phyloP scores from a whole-genome alignment of 2,113 vertebrate genomes.

The Capreolus pygargus region DNA sequence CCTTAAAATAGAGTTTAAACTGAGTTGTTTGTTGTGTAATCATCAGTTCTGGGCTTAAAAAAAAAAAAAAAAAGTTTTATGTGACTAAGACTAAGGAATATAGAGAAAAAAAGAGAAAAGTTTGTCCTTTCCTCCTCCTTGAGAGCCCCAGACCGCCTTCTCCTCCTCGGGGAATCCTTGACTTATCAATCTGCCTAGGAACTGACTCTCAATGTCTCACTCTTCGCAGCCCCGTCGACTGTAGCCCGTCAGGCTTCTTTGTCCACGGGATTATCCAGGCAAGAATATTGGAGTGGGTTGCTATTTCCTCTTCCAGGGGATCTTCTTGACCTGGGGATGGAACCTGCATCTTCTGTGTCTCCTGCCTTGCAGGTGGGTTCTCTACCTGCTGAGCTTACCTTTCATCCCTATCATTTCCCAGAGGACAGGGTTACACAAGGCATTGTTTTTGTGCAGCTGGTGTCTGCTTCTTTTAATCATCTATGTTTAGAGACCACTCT shows the following conservation, averaged over 20 bases:
- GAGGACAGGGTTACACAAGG: background rate
- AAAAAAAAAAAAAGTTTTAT: too few relatives aligned
- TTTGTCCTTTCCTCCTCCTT: too few relatives aligned
- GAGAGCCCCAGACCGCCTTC: too few relatives aligned
- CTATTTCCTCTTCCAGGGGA: background rate
- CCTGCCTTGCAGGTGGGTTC: background rate
- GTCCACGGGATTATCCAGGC: background rate
- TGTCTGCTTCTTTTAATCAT: background rate
- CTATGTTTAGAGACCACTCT: background rate
- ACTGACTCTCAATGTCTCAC: too few relatives aligned
- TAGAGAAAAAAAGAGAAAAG: too few relatives aligned
- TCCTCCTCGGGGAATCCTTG: too few relatives aligned
- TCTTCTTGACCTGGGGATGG: background rate
- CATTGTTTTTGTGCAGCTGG: fast-evolving
- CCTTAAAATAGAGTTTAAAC: too few relatives aligned
- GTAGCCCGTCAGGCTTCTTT: background rate
- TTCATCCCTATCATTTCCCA: background rate
- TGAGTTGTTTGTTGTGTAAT: too few relatives aligned
- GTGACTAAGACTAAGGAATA: too few relatives aligned
- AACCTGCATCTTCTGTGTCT: background rate
- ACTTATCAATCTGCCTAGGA: too few relatives aligned
- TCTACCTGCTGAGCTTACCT: background rate
- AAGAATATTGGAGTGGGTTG: background rate
- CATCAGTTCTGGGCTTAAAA: too few relatives aligned
- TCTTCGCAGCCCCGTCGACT: fast-evolving